These are phyloP conservation scores for Bombus ignitus DNA, from an alignment of 1,140 invertebrate species.

Conservation along the genomic window DNA sequence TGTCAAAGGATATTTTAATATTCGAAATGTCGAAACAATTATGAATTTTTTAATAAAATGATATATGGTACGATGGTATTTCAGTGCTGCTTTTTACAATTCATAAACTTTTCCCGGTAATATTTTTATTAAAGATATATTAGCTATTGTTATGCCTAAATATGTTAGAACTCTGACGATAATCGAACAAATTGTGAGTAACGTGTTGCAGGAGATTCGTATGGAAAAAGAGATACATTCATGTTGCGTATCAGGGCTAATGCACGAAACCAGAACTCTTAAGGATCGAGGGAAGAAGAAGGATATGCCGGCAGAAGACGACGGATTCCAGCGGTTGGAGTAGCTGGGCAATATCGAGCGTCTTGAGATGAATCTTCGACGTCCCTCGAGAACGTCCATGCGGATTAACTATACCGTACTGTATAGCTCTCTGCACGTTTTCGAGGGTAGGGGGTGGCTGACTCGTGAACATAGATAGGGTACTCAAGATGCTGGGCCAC, in stretches of 20 bases:
- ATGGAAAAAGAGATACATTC: constrained; percentile 25
- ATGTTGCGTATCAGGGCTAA: constrained; percentile 18
- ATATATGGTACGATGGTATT: not conserved
- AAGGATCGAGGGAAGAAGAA: constrained; percentile 30
- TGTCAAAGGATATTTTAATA: not conserved
- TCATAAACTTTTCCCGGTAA: not conserved
- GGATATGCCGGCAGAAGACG: constrained; percentile 28
- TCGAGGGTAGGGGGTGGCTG: constrained; percentile 44
- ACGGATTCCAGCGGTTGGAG: constrained; percentile 50
- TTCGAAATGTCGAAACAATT: not conserved
- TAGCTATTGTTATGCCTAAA: not conserved
- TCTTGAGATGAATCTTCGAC: constrained; percentile 73
- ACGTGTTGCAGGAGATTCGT: not conserved
- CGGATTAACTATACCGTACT: constrained; percentile 68
- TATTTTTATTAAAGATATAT: not conserved
- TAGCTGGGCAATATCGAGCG: constrained; percentile 65
- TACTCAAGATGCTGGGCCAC: constrained; percentile 78
- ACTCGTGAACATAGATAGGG: constrained; percentile 68
- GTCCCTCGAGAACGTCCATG: constrained; percentile 66
- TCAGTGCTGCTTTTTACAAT: not conserved
- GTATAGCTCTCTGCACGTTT: constrained; percentile 65
- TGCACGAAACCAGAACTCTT: constrained; percentile 2
- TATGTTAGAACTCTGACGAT: not conserved
- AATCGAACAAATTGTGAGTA: not conserved
- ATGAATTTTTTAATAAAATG: not conserved